Conservation (phyloP, 37 sponge, comb jelly and placozoan genomes). For the Crambe crambe region DNA sequence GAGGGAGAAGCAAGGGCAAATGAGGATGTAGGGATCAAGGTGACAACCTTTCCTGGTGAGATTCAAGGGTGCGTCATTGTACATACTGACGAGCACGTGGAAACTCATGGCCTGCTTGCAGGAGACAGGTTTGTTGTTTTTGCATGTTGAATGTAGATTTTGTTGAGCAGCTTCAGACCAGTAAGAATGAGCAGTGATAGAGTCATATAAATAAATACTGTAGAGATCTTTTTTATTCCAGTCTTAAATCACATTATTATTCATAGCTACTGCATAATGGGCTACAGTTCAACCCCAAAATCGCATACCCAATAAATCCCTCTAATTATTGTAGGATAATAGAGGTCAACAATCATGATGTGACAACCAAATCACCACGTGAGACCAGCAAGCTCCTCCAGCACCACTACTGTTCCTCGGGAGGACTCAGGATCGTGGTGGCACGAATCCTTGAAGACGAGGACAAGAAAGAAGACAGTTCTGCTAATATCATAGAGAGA, state of each 20-base stretch:
- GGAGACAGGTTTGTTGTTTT: conserved; percentile 7
- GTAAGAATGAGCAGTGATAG: no score
- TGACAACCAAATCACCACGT: conserved; percentile 19
- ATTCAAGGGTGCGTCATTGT: conserved; percentile 37
- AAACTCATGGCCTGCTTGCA: neutral
- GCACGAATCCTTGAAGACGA: neutral
- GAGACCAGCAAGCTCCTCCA: conserved; percentile 25
- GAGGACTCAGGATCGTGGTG: conserved; percentile 26
- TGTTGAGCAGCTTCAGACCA: no score
- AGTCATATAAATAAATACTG: no score
- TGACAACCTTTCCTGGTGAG: conserved; percentile 8
- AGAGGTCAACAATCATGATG: conserved; percentile 40
- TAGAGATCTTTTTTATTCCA: no score
- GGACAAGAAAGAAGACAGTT: neutral
- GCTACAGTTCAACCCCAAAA: no score
- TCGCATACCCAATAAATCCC: no score
- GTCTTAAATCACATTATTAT: no score
- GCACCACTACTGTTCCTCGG: neutral
- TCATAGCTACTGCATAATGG: no score
- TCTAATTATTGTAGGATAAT: no score
- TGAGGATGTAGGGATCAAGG: conserved; percentile 17
- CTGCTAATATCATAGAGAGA: neutral
- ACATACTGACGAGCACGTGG: neutral
- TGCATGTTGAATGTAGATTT: neutral
- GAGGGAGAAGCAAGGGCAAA: no score